Base-by-base conservation (phyloP, 2,113 vertebrate species). In the Morone chrysops region DNA sequence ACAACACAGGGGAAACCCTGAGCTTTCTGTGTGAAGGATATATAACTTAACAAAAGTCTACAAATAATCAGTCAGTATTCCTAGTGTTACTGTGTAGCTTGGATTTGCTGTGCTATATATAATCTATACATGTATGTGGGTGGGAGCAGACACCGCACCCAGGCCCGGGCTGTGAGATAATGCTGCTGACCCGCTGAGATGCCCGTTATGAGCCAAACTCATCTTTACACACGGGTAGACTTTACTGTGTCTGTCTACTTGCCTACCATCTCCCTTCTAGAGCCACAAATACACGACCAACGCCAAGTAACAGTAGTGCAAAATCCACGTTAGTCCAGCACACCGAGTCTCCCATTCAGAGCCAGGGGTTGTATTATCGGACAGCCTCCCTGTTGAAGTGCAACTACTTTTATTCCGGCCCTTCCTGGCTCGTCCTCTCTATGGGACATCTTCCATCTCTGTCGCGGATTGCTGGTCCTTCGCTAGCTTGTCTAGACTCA, bases 101-200 rank as follows among this genome's bases (percentile, higher is more conserved):
- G 50, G 68, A 54, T 41, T 14, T 54, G 11, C 8, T 31, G 14
- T 57, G 31, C 31, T 31, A 31, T 31, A 31, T 31, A 31, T 31
- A 31, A 31, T 31, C 31, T 31, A 31, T 31, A 31, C 3, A 31
- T 31, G 31, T 31, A 31, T 31, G 3, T 8, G 47, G 70, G 4
- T 48, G 38, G 56, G 31, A 40, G 69, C 66, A 63, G 53, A 71
- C 83, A 60, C 89, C 90, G 82, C 88, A 70, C 87, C 89, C 90
- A 73, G 56, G 13, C 13, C 78, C 87, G 72, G 59, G 18, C 12
- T 25, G 54, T 1, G 62, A 36, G n/a, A 20, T 1, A 9, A 66
- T 56, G 60, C 45, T 18, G 43, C 17, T 56, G 43, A 75, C 59
- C 17, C 0, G 4, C 0, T 47, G 22, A 31, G 16, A 43, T 20